These are phyloP conservation scores for Parapristionchus giblindavisi DNA, from an alignment of 2,888 invertebrate genomes.

Conservation along the genomic window DNA sequence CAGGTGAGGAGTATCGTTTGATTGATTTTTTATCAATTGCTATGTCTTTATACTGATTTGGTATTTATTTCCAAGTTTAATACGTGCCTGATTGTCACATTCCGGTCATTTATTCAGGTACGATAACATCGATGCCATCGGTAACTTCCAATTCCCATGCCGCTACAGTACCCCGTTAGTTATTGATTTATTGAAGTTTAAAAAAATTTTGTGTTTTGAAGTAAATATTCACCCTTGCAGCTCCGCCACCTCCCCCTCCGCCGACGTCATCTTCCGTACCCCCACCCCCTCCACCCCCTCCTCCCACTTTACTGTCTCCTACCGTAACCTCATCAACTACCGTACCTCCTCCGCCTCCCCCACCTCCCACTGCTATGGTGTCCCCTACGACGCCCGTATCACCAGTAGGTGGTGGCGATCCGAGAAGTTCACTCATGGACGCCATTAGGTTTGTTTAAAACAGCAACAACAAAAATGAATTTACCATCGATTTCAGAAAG, in stretches of 20 bases:
- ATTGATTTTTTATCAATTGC: too few relatives aligned
- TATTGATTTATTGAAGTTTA: too few relatives aligned
- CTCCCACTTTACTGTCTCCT: constrained; percentile 35
- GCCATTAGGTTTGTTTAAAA: constrained; percentile 7
- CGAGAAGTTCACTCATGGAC: constrained; percentile 26
- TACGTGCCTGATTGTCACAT: too few relatives aligned
- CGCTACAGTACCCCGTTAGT: too few relatives aligned
- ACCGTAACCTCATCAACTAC: neutral
- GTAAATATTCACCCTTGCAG: neutral
- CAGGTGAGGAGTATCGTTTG: too few relatives aligned
- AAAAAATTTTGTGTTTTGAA: too few relatives aligned
- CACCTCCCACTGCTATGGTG: constrained; percentile 40
- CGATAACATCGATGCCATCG: too few relatives aligned
- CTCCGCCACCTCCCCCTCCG: constrained; percentile 22
- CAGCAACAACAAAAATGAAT: neutral
- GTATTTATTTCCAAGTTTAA: too few relatives aligned
- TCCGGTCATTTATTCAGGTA: too few relatives aligned
- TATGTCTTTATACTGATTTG: too few relatives aligned
- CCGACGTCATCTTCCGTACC: neutral
- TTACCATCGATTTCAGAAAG: neutral
- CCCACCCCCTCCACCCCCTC: constrained; percentile 39
- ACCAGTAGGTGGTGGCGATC: constrained; percentile 26
- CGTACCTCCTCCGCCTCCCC: constrained; percentile 37
- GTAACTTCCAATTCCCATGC: too few relatives aligned
- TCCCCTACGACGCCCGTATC: constrained; percentile 9